phyloP scores from a whole-genome alignment of 2,797 vertebrate species.

The Gallirallus australis region DNA sequence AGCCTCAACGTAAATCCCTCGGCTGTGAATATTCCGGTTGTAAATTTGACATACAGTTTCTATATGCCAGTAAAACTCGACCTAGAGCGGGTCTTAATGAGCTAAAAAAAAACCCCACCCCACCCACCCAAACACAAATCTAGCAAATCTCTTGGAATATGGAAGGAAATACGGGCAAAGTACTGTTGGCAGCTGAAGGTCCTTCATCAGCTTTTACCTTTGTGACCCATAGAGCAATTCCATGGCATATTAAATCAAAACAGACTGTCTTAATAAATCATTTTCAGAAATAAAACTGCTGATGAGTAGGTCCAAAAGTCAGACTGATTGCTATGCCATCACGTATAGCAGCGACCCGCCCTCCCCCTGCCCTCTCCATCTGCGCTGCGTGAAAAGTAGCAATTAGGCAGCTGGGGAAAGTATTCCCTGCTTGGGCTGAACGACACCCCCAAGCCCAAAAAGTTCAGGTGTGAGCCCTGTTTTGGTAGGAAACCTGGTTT shows the following conservation, averaged over 20 bases:
- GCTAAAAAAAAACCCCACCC: background rate
- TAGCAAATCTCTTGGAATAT: background rate
- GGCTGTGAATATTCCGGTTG: background rate
- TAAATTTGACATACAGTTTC: background rate
- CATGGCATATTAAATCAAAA: background rate
- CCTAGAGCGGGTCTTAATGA: background rate
- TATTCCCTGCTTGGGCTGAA: background rate
- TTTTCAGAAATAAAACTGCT: slow-evolving; percentile 7
- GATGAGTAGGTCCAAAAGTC: slow-evolving; percentile 16
- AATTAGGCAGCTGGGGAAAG: background rate
- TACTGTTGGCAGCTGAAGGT: background rate
- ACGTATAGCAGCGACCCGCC: rapidly evolving
- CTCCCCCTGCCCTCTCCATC: slow-evolving; percentile 34
- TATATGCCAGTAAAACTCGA: background rate
- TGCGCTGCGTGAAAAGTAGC: background rate
- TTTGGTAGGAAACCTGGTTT: background rate
- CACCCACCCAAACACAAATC: background rate
- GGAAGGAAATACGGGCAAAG: background rate
- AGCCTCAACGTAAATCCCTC: background rate
- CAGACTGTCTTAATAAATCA: background rate
- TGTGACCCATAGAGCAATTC: background rate
- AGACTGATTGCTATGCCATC: background rate
- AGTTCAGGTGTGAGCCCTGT: background rate
- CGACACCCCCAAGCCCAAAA: background rate
- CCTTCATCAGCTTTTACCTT: background rate